Conservation (phyloP, 2,888 invertebrate species). For the Trilocha varians region DNA sequence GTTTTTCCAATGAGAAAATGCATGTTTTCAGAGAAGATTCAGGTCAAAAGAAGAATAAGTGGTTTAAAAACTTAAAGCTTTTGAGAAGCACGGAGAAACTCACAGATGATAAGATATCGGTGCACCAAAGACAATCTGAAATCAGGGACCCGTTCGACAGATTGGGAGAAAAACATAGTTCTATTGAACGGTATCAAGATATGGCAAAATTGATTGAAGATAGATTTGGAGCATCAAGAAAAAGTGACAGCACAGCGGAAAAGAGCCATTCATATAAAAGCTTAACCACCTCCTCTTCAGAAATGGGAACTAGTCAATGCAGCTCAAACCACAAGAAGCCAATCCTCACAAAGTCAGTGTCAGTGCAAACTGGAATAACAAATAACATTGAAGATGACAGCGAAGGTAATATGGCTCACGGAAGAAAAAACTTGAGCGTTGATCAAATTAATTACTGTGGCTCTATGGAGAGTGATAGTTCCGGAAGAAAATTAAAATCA, state of each 20-base stretch:
- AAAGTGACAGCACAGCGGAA: slow-evolving; percentile 60
- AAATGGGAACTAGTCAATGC: slow-evolving; percentile 67
- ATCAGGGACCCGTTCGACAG: slow-evolving; percentile 74
- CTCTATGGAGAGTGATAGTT: slow-evolving; percentile 68
- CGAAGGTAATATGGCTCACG: slow-evolving; percentile 61
- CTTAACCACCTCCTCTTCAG: slow-evolving; percentile 67
- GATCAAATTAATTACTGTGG: slow-evolving; percentile 70
- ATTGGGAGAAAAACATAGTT: slow-evolving; percentile 76
- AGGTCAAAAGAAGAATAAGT: slow-evolving; percentile 74
- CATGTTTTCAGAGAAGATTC: slow-evolving; percentile 66
- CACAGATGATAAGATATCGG: slow-evolving; percentile 58
- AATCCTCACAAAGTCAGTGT: slow-evolving; percentile 65
- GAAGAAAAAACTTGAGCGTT: slow-evolving; percentile 63
- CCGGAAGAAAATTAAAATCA: slow-evolving; percentile 63
- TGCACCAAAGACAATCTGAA: slow-evolving; percentile 51
- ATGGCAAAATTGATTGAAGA: slow-evolving; percentile 81
- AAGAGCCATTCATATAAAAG: slow-evolving; percentile 69
- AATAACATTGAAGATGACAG: slow-evolving; percentile 59
- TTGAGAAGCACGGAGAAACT: slow-evolving; percentile 60
- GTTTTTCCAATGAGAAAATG: slow-evolving; percentile 63
- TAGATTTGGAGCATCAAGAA: slow-evolving; percentile 70
- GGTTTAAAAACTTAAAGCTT: slow-evolving; percentile 77
- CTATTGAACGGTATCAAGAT: slow-evolving; percentile 80
- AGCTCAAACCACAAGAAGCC: slow-evolving; percentile 66
- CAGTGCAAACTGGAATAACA: slow-evolving; percentile 67